A percentile compares a stretch with the other conserved stretches of the same genome.
Evolutionary conservation across 2,797 vertebrate species (phyloP).

Genomic region (Sternarchorhynchus goeldii): DNA sequence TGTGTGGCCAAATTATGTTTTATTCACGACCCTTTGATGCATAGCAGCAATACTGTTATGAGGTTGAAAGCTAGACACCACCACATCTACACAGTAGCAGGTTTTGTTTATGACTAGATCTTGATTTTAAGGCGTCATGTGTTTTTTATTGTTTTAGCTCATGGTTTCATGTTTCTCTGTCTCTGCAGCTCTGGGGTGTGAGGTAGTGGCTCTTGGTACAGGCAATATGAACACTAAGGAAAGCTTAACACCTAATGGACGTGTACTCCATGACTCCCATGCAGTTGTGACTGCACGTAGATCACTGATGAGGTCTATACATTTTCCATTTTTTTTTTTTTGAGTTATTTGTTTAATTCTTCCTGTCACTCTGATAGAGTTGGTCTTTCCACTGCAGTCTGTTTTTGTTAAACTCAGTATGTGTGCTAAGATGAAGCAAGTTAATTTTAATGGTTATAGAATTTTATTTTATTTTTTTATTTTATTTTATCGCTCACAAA

Average conservation of each 20-base stretch:
- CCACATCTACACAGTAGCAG: no score
- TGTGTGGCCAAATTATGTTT: no score
- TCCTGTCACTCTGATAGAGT: not conserved
- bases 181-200: constrained; percentile 65
- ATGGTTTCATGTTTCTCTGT: not conserved
- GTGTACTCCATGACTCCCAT: constrained; percentile 88
- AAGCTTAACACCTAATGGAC: constrained; percentile 70
- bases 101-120: no score
- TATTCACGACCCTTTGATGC: no score
- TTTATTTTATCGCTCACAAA: not conserved
- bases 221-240: constrained; percentile 84
- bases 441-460: not conserved
- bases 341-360: not conserved
- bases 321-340: not conserved
- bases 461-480: no score
- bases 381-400: not conserved
- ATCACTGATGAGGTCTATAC: constrained; percentile 85
- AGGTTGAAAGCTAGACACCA: no score
- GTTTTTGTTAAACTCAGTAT: no score
- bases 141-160: not conserved
- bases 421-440: no score
- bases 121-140: not conserved
- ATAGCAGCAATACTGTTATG: no score
- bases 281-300: constrained; percentile 86
- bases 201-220: constrained; percentile 90